Evolutionary conservation across 53 echinoderm and acorn worm species (phyloP).

Genomic region (Astropecten irregularis): DNA sequence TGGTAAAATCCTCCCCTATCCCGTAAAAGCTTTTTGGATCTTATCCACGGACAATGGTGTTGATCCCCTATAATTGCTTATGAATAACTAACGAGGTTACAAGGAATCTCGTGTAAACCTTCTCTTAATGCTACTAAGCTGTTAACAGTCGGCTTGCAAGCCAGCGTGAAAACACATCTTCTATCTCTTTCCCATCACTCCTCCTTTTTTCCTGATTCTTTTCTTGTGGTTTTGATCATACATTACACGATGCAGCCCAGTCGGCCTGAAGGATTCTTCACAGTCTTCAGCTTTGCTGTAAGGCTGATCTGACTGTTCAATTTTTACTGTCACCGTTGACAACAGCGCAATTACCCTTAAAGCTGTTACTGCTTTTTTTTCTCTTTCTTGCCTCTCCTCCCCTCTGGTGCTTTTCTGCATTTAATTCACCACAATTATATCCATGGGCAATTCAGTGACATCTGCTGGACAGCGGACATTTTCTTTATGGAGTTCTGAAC

Average conservation of each 20-base stretch:
- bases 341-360: too few species aligned
- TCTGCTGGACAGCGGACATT: too few species aligned
- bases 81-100: constrained; percentile 41
- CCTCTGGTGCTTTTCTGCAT: too few species aligned
- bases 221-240: too few species aligned
- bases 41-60: constrained; percentile 25
- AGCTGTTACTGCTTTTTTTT: background rate
- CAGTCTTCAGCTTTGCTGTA: too few species aligned
- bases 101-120: constrained; percentile 35
- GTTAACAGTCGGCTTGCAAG: background rate
- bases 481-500: too few species aligned
- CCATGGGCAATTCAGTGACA: too few species aligned
- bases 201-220: background rate
- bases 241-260: background rate
- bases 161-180: constrained; percentile 34
- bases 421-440: too few species aligned
- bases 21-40: background rate
- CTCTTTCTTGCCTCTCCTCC: too few species aligned
- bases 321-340: too few species aligned
- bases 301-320: too few species aligned
- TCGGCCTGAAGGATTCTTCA: background rate
- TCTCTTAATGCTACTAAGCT: background rate
- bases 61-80: constrained; percentile 59
- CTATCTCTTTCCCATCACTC: background rate
- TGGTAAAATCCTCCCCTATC: background rate